Conservation (phyloP, 2,888 invertebrate genomes). For the Liopterus haemorrhoidalis region DNA sequence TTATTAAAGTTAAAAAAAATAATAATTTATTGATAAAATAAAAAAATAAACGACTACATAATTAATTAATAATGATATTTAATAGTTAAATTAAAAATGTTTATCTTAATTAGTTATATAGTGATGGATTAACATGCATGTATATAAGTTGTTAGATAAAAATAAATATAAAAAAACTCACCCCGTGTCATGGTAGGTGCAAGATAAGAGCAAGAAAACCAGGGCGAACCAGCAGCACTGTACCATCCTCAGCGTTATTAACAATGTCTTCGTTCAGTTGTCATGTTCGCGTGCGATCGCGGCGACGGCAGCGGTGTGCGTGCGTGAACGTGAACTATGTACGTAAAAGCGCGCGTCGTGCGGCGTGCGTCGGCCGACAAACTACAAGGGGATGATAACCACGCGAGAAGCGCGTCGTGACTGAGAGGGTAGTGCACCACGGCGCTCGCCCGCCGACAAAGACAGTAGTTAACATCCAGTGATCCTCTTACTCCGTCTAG, state of each 20-base stretch:
- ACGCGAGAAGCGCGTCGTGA: not conserved
- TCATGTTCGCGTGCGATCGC: not conserved
- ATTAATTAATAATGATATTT: not conserved
- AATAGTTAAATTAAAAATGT: not conserved
- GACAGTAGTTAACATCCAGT: too few species aligned
- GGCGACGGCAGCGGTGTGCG: constrained; percentile 1
- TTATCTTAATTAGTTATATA: not conserved
- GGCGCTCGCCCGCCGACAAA: too few species aligned
- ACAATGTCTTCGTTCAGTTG: too few species aligned
- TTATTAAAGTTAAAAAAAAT: not conserved
- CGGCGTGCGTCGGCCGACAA: too few species aligned
- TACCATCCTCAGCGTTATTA: not conserved
- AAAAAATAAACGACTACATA: not conserved
- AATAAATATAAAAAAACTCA: not conserved
- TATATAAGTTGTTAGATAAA: not conserved
- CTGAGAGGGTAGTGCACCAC: too few species aligned
- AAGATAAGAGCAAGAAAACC: not conserved
- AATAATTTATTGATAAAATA: too few species aligned
- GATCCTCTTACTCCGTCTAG: too few species aligned
- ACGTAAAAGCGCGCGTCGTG: too few species aligned
- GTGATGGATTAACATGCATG: not conserved
- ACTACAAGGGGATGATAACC: too few species aligned
- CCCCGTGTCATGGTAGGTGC: not conserved
- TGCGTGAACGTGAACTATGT: not conserved
- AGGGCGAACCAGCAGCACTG: not conserved